Base-by-base conservation (phyloP, 2,113 vertebrate genomes). In the Blennius ocellaris region DNA sequence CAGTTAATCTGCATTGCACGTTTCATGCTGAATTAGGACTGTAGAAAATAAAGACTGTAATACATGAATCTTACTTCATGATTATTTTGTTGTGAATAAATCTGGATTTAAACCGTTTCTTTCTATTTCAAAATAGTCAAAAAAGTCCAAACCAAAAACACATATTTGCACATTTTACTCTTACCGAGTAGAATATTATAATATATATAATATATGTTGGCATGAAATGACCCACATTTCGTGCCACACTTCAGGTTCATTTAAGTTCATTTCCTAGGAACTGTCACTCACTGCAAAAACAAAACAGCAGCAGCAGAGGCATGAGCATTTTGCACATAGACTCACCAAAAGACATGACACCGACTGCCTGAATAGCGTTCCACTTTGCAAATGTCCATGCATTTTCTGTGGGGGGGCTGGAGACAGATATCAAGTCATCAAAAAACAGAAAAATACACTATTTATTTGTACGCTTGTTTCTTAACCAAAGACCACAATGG, bases 321-420 rank as follows among this genome's bases (percentile, higher is more conserved):
- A 55, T 61, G 51, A 45, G 12, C 56, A 54, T 53, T 17, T 56
- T 49, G 6, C 9, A 69, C 41, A 74, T 11, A 73, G 80, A 90
- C 95, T 96, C 90, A 99, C 97, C 96, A 93, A 98, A 99, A 54
- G 96, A 97, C 96, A 99, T 99, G 12, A 99, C 94, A 16, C 96
- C 96, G 51, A 97, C 44, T 0, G 97, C 97, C 89, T 98, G 96
- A 60, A 97, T 78, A 48, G 95, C 95, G 78, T 95, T 97, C 90
- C 94, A 88, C 70, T 95, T 95, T 84, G 96, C 96, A 94, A 99
- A 97, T 43, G 86, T 82, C 98, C 96, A 99, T 0, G 96, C 94
- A 63, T 94, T 90, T 73, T 96, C 93, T 83, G 96, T 94, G 38
- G 94, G 93, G 21, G 90, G 90, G 85, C 97, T 98, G 78, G 52